Base-by-base conservation (phyloP, 1,140 invertebrate genomes). In the Drosophila serrata region DNA sequence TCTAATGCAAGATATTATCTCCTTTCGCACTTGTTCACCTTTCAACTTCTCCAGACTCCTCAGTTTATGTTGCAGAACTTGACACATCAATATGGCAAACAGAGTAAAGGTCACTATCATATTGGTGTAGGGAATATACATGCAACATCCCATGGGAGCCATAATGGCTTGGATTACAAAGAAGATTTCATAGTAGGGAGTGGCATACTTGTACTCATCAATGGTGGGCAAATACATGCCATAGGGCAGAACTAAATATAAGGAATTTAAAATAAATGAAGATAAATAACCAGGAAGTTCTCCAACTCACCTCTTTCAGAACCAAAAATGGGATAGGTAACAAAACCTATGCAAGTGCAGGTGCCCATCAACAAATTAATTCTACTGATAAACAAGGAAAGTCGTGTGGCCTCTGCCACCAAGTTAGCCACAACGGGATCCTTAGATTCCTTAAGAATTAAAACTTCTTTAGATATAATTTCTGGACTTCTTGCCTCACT, bases 121-220 rank as follows among this genome's bases (percentile, higher is more conserved):
- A 73, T 87, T 92, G 0, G 90, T 76, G 22, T 87, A 92, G 0
- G 90, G 90, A 48, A 92, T 92, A 37, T 92, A 92, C 90, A 92
- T 92, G 65, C 90, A 92, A 60, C 90, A 92, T 24, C 90, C 90
- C 77, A 92, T 92, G 13, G 90, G 90, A 5, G 90, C 79, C 69
- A 92, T 90, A 29, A 92, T 87, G 49, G 49, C 72, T 61, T 92
- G 90, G 13, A 81, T 75, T 22, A 85, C 79, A 51, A 90, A 92
- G 73, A 92, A 87, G 1, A 90, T 35, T 58, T 92, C 87, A 40
- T 92, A 92, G 51, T 67, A 90, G 27, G 90, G 90, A 6, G 55
- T 84, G 12, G 73, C 70, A 48, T 92, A 91, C 46, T 92, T 90
- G 48, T 92, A 91, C 43, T 92, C 78, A 27, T 92, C 78, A 33